Evolutionary conservation across 2,888 invertebrate genomes (phyloP), one percentile per base, ranked within the genome.

Genomic region (Theodoxus fluviatilis): DNA sequence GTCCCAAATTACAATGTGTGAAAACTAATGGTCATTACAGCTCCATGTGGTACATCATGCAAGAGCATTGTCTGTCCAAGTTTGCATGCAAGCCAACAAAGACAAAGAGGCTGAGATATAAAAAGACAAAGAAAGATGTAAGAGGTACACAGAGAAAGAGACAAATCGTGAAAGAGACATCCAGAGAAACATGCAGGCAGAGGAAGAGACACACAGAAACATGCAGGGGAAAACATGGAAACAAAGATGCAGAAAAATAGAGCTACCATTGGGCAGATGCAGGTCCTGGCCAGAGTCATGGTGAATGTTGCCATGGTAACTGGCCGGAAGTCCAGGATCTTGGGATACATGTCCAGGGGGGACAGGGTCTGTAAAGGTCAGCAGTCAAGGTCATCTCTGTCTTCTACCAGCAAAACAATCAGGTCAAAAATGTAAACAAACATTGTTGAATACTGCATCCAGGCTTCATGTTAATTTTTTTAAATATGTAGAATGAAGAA

Each of bases 311-410:
- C 93, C 93, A 96, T 94, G 68, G 97, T 91, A 3, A 96, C 95
- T 0, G 99, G 99, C 86, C 95, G 94, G 88, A 99, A 99, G 89
- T 98, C 94, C 72, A 99, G 90, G 80, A 99, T 98, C 89, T 98
- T 98, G 0, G 99, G 99, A 88, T 99, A 99, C 97, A 99, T 99
- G 86, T 99, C 98, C 83, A 99, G 89, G 0, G 99, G 99, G 0
- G 98, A 98, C 18, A 99, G 88, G 0, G 99, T 99, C 77, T 90
- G 79, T 22, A 80, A 77, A 68, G 65, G 4, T n/a, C n/a, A n/a
- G n/a, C n/a, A n/a, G n/a, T n/a, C n/a, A 28, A 57, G 31, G 31
- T 22, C 4, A 25, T 25, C 15, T 3, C 31, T 57, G 7, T n/a
- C n/a, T n/a, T n/a, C n/a, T n/a, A n/a, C n/a, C n/a, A n/a, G n/a